Conservation (phyloP, 2,797 vertebrate species). For the Sternotherus odoratus region DNA sequence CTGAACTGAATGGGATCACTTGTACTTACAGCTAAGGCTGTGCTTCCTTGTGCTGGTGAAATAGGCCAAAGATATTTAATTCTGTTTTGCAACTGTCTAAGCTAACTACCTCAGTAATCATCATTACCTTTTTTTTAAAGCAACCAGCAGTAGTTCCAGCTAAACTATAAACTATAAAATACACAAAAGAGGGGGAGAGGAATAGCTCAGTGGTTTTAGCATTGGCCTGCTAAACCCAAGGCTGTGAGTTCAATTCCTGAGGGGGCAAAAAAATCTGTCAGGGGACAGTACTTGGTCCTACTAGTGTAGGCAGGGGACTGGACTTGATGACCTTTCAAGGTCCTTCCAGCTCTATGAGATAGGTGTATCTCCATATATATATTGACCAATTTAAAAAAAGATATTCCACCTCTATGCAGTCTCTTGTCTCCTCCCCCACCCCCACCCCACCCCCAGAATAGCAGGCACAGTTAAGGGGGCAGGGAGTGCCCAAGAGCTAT, state of each 20-base stretch:
- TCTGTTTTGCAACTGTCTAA: conserved; percentile 39
- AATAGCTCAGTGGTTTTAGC: no score
- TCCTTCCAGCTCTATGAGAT: no score
- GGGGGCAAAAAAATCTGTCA: no score
- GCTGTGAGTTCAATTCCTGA: no score
- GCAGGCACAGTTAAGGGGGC: background rate
- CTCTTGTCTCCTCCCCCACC: background rate
- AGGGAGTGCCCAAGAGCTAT: background rate
- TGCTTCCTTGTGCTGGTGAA: conserved; percentile 70
- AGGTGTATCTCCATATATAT: no score
- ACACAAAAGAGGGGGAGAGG: background rate
- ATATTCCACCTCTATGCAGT: background rate
- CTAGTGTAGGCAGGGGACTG: no score
- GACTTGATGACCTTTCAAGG: no score
- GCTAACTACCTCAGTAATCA: conserved; percentile 29
- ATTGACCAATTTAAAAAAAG: no score
- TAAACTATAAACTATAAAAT: background rate
- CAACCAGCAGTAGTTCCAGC: background rate
- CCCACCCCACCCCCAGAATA: background rate
- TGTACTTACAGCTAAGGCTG: conserved; percentile 27
- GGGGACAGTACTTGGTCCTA: no score
- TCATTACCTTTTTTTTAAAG: background rate
- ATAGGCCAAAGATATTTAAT: conserved; percentile 55
- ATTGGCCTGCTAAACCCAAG: no score
- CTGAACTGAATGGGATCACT: background rate